These are phyloP conservation scores for Machimus atricapillus DNA, from an alignment of 2,888 invertebrate genomes.

Conservation along the genomic window DNA sequence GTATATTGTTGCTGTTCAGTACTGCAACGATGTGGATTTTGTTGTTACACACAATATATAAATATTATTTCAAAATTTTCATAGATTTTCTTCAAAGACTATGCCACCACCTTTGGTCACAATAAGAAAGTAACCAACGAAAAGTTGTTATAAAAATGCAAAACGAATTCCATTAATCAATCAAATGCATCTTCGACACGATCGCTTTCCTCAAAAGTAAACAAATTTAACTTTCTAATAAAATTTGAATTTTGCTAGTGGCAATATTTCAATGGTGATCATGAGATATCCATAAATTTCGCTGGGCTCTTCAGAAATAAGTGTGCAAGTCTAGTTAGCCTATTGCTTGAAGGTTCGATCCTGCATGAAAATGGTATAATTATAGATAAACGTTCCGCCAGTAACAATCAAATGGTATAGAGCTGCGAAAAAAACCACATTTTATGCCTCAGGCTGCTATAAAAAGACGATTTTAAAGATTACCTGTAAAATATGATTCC, in stretches of 20 bases:
- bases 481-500: background rate
- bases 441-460: background rate
- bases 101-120: background rate
- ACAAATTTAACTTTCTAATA: constrained; percentile 17
- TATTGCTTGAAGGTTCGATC: background rate
- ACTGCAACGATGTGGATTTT: no score
- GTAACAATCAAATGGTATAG: background rate
- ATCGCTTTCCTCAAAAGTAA: background rate
- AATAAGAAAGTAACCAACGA: background rate
- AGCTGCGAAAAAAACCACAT: background rate
- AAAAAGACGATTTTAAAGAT: background rate
- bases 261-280: background rate
- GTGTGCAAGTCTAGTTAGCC: background rate
- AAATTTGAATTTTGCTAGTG: constrained; percentile 7
- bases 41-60: no score
- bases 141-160: background rate
- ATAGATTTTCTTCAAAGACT: no score
- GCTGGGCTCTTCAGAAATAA: background rate
- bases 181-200: background rate
- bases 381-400: background rate
- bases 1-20: no score
- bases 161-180: background rate
- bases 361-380: constrained; percentile 12
- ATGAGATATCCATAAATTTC: background rate
- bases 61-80: no score